phyloP scores from a whole-genome alignment of 2,888 invertebrate species.

The Tenthredo scrophulariae region DNA sequence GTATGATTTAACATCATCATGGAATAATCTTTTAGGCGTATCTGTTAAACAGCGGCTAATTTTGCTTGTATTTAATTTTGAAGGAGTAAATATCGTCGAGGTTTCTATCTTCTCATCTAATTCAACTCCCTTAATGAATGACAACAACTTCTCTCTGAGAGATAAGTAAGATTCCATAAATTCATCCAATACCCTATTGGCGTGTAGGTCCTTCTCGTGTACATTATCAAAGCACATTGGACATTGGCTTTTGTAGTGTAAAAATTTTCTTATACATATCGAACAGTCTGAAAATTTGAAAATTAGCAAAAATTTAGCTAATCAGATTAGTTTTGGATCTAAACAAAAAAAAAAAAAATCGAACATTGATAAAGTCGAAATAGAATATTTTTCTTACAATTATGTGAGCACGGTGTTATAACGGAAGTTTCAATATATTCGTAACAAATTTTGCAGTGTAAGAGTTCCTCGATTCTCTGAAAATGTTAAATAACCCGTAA shows the following conservation, averaged over 20 bases:
- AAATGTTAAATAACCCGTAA: constrained; percentile 58
- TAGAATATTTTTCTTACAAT: constrained; percentile 72
- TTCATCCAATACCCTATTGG: constrained; percentile 78
- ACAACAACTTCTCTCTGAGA: constrained; percentile 72
- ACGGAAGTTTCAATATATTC: constrained; percentile 79
- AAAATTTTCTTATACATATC: constrained; percentile 79
- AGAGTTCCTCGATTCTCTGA: constrained; percentile 77
- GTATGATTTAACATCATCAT: background rate
- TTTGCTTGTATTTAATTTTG: background rate
- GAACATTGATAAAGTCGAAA: background rate
- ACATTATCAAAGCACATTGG: constrained; percentile 78
- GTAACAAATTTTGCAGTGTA: constrained; percentile 80
- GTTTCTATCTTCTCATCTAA: constrained; percentile 3
- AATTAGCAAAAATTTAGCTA: background rate
- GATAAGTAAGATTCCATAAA: constrained; percentile 73
- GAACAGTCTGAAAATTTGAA: constrained; percentile 78
- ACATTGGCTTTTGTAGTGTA: constrained; percentile 79
- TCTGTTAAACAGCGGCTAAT: background rate
- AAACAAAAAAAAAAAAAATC: background rate
- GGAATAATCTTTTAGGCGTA: background rate
- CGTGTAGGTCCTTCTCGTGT: constrained; percentile 78
- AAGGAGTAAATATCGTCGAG: background rate
- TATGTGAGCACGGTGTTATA: constrained; percentile 79
- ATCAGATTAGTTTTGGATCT: background rate
- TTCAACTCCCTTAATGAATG: constrained; percentile 65